Base-by-base conservation (phyloP, 2,797 vertebrate genomes). In the Acridotheres tristis region DNA sequence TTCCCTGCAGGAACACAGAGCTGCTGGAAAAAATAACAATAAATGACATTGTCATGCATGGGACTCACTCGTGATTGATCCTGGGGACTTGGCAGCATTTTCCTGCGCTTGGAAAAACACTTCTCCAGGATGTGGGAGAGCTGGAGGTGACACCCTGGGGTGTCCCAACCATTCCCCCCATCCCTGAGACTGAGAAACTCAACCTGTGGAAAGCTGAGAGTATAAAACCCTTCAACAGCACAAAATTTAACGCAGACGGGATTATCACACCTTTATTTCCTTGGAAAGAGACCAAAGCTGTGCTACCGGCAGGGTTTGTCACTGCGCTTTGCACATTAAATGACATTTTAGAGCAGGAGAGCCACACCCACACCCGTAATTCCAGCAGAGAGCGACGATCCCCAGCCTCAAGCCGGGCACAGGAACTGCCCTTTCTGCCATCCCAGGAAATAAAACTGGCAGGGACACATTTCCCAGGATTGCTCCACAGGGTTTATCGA, bases 281-380 rank as follows among this genome's bases (percentile, higher is more conserved):
- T 59, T 36, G 62, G 13, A 1, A 20, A 17, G 48, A 58, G 4
- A 8, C 27, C 11, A 26, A 43, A 10, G 0, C 12, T 0, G 5
- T 2, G 53, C 5, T 55, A 66, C 66, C 53, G 77, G 14, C 45
- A 4, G 4, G 7, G 9, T 21, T 34, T n/a, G 68, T 25, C 27
- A 0, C 54, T 0, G 6, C 3, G 15, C 45, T 68, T 29, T 8
- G 65, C 38, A 1, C 16, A 3, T 13, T 1, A 36, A 30, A 15
- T 13, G 58, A 1, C 22, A 1, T 18, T 72, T 40, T 0, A 4
- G 58, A 47, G 48, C 61, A 11, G 4, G 38, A 20, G 36, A 47
- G 63, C 55, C 63, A 10, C 6, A 1, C 16, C 66, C 58, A 1
- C 1, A 1, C 3, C 1, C 0, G 3, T 1, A 2, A 53, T 20